Evolutionary conservation across 2,797 vertebrate species (phyloP), one percentile per base, ranked within the genome.

Genomic region (Diglossa cyanea): DNA sequence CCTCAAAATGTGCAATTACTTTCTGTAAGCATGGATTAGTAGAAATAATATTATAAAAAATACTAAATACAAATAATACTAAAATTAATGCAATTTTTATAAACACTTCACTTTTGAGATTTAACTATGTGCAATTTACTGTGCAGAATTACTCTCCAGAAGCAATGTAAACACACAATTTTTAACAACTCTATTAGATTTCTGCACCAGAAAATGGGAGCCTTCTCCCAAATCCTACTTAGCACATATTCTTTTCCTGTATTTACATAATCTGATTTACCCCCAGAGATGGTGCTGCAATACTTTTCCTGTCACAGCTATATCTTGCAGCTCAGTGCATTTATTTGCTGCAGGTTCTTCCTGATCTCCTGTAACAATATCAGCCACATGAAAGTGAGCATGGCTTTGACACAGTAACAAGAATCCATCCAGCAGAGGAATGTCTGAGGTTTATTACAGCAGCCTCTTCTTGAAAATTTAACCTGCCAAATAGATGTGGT

Each of bases 41-140:
- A 96, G 76, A 84, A 85, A 96, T 78, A 86, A 45, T 65, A 78
- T 3, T 81, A 86, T 55, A 77, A 89, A 96, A 77, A 82, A 63
- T 45, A 54, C 4, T 28, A 71, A 61, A 61, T 42, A 55, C 18
- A 20, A 39, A 4, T 47, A 47, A 20, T 39, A 30, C 5, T 40
- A 79, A 78, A 91, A 94, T 50, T 15, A 35, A 33, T 31, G 33
- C 8, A 30, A 7, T 35, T 77, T 71, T 62, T 20, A 70, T 58
- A 70, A 70, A 54, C 6, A 80, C 14, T 51, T 75, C 63, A 51
- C 14, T 83, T 87, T 48, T 2, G 5, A 51, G 6, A 66, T 47
- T 63, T 88, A 71, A 82, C 47, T 65, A 44, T 31, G 70, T 51
- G 58, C 7, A 33, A 91, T 86, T 88, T 71, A n/a, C 50, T 24